Evolutionary conservation across 2,797 vertebrate genomes (phyloP).

Genomic region (Notolepis coatsorum): DNA sequence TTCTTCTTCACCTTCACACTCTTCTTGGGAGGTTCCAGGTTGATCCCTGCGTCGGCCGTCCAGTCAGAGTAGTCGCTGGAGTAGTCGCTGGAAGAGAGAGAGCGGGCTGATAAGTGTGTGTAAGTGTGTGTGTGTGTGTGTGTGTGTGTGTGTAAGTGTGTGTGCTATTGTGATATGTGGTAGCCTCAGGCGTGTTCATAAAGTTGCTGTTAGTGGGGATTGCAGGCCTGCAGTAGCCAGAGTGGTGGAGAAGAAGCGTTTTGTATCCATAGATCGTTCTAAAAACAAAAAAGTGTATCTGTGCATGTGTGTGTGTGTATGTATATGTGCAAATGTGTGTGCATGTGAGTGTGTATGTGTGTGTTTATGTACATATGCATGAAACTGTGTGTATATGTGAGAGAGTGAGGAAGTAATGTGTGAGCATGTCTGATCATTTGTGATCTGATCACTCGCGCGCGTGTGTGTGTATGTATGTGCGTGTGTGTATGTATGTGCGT

Average conservation of each 20-base stretch:
- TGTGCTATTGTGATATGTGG: not conserved
- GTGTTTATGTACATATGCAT: not conserved
- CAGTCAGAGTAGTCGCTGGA: slow-evolving; percentile 99
- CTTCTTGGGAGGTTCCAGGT: slow-evolving; percentile 98
- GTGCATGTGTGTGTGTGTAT: no score
- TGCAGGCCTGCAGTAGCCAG: no score
- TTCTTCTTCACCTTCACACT: slow-evolving; percentile 95
- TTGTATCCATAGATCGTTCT: no score
- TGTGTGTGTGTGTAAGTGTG: not conserved
- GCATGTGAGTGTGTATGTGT: not conserved
- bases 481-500: not conserved
- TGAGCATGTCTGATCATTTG: not conserved
- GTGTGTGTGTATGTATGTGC: slow-evolving; percentile 6
- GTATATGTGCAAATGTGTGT: slow-evolving; percentile 23
- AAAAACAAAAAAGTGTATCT: no score
- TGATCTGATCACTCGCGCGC: no score
- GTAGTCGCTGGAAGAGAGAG: slow-evolving; percentile 92
- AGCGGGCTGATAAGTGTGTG: no score
- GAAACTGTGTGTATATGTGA: not conserved
- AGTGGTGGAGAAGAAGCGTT: no score
- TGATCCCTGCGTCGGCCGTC: slow-evolving; percentile 98
- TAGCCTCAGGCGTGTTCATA: no score
- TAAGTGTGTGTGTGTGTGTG: slow-evolving; percentile 7
- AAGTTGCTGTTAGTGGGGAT: no score
- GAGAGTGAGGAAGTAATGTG: not conserved